Percentiles rank a stretch among this genome's conserved stretches.
phyloP scores from a whole-genome alignment of 2,113 vertebrate species.

The Zingel zingel region DNA sequence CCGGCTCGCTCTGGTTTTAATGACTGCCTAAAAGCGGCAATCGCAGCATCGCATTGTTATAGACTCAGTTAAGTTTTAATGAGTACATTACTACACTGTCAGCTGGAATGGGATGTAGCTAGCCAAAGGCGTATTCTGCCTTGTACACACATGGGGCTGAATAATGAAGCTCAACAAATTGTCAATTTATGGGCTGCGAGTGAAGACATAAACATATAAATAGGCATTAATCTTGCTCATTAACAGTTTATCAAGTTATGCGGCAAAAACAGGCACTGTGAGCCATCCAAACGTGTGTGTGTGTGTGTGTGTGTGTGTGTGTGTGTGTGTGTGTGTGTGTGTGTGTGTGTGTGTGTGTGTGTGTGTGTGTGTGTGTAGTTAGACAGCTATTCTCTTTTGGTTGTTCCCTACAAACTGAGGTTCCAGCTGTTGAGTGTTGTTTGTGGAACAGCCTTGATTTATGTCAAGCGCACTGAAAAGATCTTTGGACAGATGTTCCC shows the following conservation, averaged over 20 bases:
- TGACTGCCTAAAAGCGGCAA: slow-evolving; percentile 47
- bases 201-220: slow-evolving; percentile 52
- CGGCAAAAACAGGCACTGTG: slow-evolving; percentile 3
- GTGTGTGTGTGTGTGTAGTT: neutral
- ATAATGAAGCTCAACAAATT: slow-evolving; percentile 57
- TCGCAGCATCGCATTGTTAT: slow-evolving; percentile 36
- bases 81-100: slow-evolving; percentile 57
- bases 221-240: slow-evolving; percentile 25
- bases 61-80: slow-evolving; percentile 66
- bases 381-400: too few relatives aligned
- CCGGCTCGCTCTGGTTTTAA: slow-evolving; percentile 48
- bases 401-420: too few relatives aligned
- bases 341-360: neutral
- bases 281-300: neutral
- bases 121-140: slow-evolving; percentile 46
- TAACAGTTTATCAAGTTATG: slow-evolving; percentile 18
- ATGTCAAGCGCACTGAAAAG: too few relatives aligned
- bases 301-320: neutral
- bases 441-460: too few relatives aligned
- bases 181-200: slow-evolving; percentile 49
- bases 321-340: neutral
- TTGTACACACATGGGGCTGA: slow-evolving; percentile 33
- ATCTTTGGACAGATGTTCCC: neutral
- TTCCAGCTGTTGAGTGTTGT: too few relatives aligned
- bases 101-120: slow-evolving; percentile 57